Percentiles rank a stretch among this genome's conserved stretches.
Evolutionary conservation across 1,140 invertebrate species (phyloP).

Genomic region (Parapsyche elsis): DNA sequence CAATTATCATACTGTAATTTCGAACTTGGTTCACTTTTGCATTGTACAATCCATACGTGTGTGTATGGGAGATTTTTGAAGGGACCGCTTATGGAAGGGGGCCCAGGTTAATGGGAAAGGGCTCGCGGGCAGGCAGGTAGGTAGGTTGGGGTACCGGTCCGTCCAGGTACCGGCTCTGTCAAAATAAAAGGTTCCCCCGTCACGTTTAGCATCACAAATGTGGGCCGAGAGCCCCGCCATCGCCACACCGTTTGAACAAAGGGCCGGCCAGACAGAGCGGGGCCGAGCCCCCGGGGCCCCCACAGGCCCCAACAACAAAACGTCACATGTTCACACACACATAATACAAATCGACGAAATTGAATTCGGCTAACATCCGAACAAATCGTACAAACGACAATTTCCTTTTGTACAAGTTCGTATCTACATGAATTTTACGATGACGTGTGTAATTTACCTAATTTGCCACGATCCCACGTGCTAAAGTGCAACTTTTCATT

Average conservation of each 20-base stretch:
- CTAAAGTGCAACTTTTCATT: no score
- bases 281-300: slow-evolving; percentile 8
- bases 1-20: no score
- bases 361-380: no score
- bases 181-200: slow-evolving; percentile 33
- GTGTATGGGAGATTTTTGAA: background rate
- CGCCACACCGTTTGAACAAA: background rate
- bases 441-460: no score
- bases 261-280: slow-evolving; percentile 30
- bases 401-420: no score
- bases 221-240: background rate
- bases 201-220: slow-evolving; percentile 43
- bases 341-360: background rate
- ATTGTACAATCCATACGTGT: no score
- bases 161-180: background rate
- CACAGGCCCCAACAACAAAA: background rate
- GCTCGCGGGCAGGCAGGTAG: background rate
- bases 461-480: no score
- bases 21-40: no score
- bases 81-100: slow-evolving; percentile 5
- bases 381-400: no score
- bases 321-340: background rate
- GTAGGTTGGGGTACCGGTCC: background rate
- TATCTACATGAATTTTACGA: no score
- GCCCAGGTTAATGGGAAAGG: slow-evolving; percentile 4